Base-by-base conservation (phyloP, 2,888 invertebrate species). In the Eurois occulta region DNA sequence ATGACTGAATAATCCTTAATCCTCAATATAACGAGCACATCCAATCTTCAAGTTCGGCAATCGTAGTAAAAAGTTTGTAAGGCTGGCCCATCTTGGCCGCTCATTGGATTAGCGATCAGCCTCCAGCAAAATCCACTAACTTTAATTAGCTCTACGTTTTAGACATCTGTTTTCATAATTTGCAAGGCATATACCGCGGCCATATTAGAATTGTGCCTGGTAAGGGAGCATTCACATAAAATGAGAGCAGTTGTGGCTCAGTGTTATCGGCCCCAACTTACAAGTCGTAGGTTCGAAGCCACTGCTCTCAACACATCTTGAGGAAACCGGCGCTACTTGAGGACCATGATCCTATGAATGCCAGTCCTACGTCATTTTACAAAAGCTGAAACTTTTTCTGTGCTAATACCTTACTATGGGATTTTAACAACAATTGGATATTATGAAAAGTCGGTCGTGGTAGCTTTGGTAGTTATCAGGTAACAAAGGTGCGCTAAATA, bases 111-210 rank as follows among this genome's bases (percentile, higher is more conserved):
- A 91, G 79, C 83, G 82, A 86, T 85, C 90, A 91, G 90, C 91
- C 91, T 90, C 75, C 79, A 72, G 68, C 71, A 69, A 72, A 67
- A 46, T 74, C 81, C 77, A 86, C 87, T 73, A 91, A 92, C 85
- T 92, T 92, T 91, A 91, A 92, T 92, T 91, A 92, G 87, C 88
- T 88, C 87, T 86, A 85, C 79, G 60, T 71, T 78, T 81, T 73
- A 77, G 73, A 76, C 83, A 80, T 83, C 83, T 83, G 86, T 78
- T 83, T 75, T 77, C 46, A 72, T 46, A 72, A 77, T 76, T 85
- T 85, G 81, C 77, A 76, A 85, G 28, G 65, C 62, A 85, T 80
- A 81, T 85, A 69, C 48, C 16, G 32, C 71, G 38, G 43, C 32
- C 24, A 21, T 82, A 58, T 67, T 43, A 67, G 24, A 62, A 62